Base-by-base conservation (phyloP, 2,888 invertebrate species). In the Ramazzottius varieornatus region DNA sequence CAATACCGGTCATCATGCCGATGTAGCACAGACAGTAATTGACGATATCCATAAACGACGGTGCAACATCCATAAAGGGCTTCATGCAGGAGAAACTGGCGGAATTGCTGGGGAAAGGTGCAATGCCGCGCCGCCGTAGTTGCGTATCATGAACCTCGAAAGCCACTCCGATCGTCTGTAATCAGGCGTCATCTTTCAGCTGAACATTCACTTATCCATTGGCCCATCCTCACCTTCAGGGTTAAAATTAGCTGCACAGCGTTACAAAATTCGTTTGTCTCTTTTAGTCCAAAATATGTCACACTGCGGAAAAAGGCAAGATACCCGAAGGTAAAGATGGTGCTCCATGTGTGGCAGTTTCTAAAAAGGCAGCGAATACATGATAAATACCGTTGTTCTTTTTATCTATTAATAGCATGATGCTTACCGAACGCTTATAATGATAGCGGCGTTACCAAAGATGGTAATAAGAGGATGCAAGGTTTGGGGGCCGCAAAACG, bases 221-320 rank as follows among this genome's bases (percentile, higher is more conserved):
- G n/a, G n/a, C n/a, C n/a, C n/a, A n/a, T 32, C 71, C 71, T 70
- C 70, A 93, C 84, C 79, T 91, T 83, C 1, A 94, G 78, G 0
- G 92, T 92, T 67, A 93, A 79, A 71, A 96, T 84, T 85, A 94
- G 89, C 76, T 90, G 87, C 69, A 93, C 83, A 67, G 93, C 83
- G 78, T 94, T 96, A 1, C 88, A 85, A 72, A 88, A 88, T 0
- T 86, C 84, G 1, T 88, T 83, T 1, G 87, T 82, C 66, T 82
- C 78, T 32, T 86, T 82, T 66, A 92, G 78, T 1, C 89, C 89
- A 77, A 88, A 84, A 71, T 82, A 82, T 68, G 83, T 81, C 20
- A 84, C 83, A 65, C 86, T 79, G 63, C 94, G 86, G 76, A 91
- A 90, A 78, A 94, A 84, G 64, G 86, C 81, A 68, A 94, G 78